phyloP scores from a whole-genome alignment of 2,888 invertebrate genomes.

The Capitulum mitella region DNA sequence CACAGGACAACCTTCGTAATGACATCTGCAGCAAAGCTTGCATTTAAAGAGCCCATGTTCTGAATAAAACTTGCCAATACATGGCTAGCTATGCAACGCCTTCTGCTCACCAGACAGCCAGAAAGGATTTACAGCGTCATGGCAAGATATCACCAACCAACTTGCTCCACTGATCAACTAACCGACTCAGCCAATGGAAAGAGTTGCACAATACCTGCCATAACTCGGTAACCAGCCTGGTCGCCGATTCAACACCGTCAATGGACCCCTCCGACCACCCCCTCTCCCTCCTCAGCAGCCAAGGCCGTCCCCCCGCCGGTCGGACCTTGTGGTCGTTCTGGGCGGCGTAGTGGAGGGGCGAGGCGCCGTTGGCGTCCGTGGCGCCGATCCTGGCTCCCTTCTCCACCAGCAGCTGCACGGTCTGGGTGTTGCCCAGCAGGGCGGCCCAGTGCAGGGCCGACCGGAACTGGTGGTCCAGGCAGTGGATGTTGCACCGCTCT shows the following conservation, averaged over 20 bases:
- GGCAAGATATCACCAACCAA: not conserved
- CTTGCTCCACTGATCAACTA: too few species aligned
- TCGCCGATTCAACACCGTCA: too few species aligned
- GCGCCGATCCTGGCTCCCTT: not conserved
- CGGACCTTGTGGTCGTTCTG: not conserved
- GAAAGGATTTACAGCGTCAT: not conserved
- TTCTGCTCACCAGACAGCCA: not conserved
- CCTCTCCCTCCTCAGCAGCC: not conserved
- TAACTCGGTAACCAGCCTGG: too few species aligned
- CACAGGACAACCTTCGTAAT: too few species aligned
- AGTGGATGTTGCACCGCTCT: slow-evolving; percentile 16
- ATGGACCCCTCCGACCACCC: too few species aligned
- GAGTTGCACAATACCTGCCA: too few species aligned
- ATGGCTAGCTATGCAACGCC: not conserved
- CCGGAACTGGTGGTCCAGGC: not conserved
- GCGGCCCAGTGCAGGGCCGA: slow-evolving; percentile 10
- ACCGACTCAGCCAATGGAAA: too few species aligned
- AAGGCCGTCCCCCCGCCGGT: not conserved
- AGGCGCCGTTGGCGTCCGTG: not conserved
- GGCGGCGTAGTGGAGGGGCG: slow-evolving; percentile 8
- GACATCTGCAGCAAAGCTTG: not conserved
- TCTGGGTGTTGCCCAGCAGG: not conserved
- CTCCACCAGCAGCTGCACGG: not conserved
- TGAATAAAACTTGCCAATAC: not conserved
- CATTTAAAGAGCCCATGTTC: not conserved